Evolutionary conservation across 2,888 invertebrate species (phyloP).

Genomic region (Xiphydria camelus): DNA sequence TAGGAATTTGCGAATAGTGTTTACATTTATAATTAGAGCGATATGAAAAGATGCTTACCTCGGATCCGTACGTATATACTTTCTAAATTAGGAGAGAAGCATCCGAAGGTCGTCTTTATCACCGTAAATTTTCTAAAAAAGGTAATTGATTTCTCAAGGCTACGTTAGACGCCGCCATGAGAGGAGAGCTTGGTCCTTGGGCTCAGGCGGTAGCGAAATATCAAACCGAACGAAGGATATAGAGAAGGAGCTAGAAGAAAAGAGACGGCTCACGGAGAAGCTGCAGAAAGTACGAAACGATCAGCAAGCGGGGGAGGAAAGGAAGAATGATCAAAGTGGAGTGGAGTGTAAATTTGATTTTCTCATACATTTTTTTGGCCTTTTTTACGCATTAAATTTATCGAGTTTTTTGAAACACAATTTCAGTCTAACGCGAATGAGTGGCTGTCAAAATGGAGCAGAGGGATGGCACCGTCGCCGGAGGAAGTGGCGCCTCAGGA

Average conservation of each 20-base stretch:
- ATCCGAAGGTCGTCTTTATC: too few species aligned
- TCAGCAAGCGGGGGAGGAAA: neutral
- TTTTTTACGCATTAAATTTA: too few species aligned
- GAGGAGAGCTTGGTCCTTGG: conserved; percentile 49
- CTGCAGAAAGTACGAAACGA: conserved; percentile 12
- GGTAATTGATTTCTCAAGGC: conserved; percentile 33
- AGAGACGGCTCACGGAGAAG: conserved; percentile 29
- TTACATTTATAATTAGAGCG: too few species aligned
- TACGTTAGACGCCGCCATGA: conserved; percentile 45
- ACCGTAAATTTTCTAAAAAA: too few species aligned
- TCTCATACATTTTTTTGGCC: too few species aligned
- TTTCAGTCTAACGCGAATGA: too few species aligned
- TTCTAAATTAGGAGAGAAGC: too few species aligned
- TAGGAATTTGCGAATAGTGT: too few species aligned
- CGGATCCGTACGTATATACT: too few species aligned
- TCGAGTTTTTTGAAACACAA: too few species aligned
- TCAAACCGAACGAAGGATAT: conserved; percentile 42
- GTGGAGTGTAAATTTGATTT: conserved; percentile 13
- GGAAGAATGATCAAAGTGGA: conserved; percentile 10
- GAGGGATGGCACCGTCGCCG: conserved; percentile 21
- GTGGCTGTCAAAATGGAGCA: conserved; percentile 42
- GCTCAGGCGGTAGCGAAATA: conserved; percentile 49
- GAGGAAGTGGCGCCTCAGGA: conserved; percentile 11
- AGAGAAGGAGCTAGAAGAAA: conserved; percentile 38
- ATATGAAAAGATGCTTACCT: too few species aligned